A percentile compares a stretch with the other conserved stretches of the same genome.
These are phyloP conservation scores for Leptodactylus fallax DNA, from an alignment of 2,797 vertebrate species.

Conservation along the genomic window DNA sequence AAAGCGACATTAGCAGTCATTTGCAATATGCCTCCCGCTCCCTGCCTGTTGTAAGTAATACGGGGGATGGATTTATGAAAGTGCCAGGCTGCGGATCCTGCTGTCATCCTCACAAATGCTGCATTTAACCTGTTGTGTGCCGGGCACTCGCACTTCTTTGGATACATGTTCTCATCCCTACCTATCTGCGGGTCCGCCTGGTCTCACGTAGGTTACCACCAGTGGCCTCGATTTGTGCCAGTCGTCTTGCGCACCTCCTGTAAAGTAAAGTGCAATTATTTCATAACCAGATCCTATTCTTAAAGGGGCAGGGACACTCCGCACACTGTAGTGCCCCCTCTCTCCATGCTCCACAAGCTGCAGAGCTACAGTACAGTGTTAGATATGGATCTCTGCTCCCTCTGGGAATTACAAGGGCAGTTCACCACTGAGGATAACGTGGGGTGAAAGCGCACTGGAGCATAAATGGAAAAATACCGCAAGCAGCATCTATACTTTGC, in stretches of 20 bases:
- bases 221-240: slow-evolving; percentile 92
- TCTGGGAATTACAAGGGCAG: not conserved
- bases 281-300: not conserved
- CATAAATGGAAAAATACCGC: slow-evolving; percentile 15
- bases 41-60: slow-evolving; percentile 18
- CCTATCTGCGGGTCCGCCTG: slow-evolving; percentile 96
- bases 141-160: too few species aligned
- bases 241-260: slow-evolving; percentile 94
- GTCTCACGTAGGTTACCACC: slow-evolving; percentile 91
- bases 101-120: slow-evolving; percentile 9
- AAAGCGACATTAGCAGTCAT: slow-evolving; percentile 35
- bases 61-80: slow-evolving; percentile 37
- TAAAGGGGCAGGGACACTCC: not conserved
- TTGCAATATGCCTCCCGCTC: slow-evolving; percentile 32
- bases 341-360: not conserved
- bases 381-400: slow-evolving; percentile 4
- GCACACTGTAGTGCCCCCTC: not conserved
- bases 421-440: not conserved
- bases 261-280: slow-evolving; percentile 59
- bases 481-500: slow-evolving; percentile 5
- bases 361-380: not conserved
- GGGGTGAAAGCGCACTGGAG: slow-evolving; percentile 25
- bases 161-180: slow-evolving; percentile 66
- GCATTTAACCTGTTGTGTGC: not conserved
- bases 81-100: slow-evolving; percentile 25